Percentiles rank a stretch among this genome's conserved stretches.
These are phyloP conservation scores for Saguinus imperator DNA, from an alignment of 2,113 vertebrate genomes.

Conservation along the genomic window DNA sequence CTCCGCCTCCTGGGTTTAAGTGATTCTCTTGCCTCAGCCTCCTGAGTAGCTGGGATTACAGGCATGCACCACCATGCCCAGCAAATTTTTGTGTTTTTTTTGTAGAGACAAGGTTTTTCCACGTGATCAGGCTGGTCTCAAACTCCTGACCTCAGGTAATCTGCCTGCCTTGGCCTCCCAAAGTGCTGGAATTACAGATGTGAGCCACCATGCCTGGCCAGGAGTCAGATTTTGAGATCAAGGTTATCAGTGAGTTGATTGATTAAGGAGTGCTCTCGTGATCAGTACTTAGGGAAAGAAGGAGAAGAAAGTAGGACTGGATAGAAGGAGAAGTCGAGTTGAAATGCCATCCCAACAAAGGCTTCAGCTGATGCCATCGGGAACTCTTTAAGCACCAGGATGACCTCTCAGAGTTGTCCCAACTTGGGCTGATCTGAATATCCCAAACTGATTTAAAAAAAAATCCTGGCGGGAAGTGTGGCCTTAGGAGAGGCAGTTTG, in stretches of 20 bases:
- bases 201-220: too few species aligned
- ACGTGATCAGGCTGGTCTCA: too few species aligned
- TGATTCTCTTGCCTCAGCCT: too few species aligned
- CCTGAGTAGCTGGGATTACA: too few species aligned
- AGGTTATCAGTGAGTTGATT: background rate
- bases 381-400: background rate
- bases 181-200: too few species aligned
- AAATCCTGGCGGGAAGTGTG: background rate
- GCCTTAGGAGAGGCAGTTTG: background rate
- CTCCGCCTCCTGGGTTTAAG: too few species aligned
- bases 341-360: background rate
- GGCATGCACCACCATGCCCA: too few species aligned
- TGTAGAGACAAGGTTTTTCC: too few species aligned
- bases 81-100: too few species aligned
- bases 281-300: background rate
- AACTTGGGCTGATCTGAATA: background rate
- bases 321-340: background rate
- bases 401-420: background rate
- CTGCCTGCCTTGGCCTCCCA: too few species aligned
- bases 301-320: background rate
- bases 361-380: background rate
- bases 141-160: too few species aligned
- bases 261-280: background rate
- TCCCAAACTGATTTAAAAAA: background rate
- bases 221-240: background rate